phyloP scores from a whole-genome alignment of 1,140 invertebrate genomes.

The Bombus waltoni region DNA sequence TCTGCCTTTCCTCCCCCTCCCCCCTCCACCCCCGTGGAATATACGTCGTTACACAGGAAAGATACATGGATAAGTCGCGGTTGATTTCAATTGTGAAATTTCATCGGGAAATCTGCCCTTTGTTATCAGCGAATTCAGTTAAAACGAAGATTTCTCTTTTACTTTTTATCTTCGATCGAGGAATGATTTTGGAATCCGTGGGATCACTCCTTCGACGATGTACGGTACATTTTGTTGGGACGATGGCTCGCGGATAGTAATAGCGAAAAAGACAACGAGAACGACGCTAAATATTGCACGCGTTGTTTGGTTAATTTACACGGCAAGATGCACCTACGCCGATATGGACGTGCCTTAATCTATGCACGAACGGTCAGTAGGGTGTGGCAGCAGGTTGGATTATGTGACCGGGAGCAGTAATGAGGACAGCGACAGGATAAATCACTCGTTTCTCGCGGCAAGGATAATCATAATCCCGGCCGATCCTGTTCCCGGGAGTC shows the following conservation, averaged over 20 bases:
- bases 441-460: slow-evolving; percentile 76
- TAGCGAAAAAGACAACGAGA: neutral
- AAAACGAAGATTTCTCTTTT: too few relatives aligned
- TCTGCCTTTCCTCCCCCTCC: neutral
- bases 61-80: slow-evolving; percentile 8
- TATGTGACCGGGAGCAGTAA: slow-evolving; percentile 77
- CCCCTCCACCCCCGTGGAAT: neutral
- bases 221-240: neutral
- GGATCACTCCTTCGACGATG: too few relatives aligned
- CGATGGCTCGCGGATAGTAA: neutral
- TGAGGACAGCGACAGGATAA: slow-evolving; percentile 79
- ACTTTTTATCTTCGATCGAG: neutral
- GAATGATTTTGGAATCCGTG: too few relatives aligned
- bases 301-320: slow-evolving; percentile 55
- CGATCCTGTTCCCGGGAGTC: slow-evolving; percentile 69
- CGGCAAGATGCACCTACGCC: slow-evolving; percentile 60
- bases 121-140: neutral
- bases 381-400: slow-evolving; percentile 77
- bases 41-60: slow-evolving; percentile 2
- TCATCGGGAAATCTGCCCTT: neutral
- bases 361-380: slow-evolving; percentile 69
- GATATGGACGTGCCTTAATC: slow-evolving; percentile 71
- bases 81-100: slow-evolving; percentile 10
- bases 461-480: slow-evolving; percentile 78
- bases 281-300: slow-evolving; percentile 43